Evolutionary conservation across 2,797 vertebrate genomes (phyloP).

Genomic region (Kryptopterus vitreolus): DNA sequence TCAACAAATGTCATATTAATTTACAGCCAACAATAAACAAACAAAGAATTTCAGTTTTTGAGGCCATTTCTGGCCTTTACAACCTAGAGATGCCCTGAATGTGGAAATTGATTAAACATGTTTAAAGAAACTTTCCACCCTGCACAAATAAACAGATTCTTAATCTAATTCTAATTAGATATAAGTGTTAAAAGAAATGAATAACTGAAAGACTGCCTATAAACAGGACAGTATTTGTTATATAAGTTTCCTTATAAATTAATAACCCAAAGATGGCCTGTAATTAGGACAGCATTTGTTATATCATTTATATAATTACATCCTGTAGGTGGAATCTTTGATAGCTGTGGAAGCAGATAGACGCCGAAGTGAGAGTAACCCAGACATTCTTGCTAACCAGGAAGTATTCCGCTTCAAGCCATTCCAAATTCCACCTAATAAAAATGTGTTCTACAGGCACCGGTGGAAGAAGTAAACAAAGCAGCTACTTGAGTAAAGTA

Average conservation of each 20-base stretch:
- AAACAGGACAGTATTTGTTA: neutral
- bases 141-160: neutral
- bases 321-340: neutral
- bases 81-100: neutral
- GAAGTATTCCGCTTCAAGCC: neutral
- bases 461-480: neutral
- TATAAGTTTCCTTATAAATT: neutral
- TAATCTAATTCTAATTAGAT: too few species aligned
- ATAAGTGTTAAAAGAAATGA: neutral
- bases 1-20: neutral
- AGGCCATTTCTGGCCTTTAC: neutral
- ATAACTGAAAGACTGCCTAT: neutral
- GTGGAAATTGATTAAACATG: neutral
- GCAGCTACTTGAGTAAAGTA: too few species aligned
- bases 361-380: neutral
- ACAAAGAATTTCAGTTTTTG: neutral
- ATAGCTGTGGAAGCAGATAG: neutral
- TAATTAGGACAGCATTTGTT: neutral
- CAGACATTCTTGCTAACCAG: neutral
- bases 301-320: neutral
- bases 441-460: neutral
- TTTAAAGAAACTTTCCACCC: neutral
- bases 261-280: neutral
- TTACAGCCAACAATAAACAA: neutral
- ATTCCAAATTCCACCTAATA: neutral